Evolutionary conservation across 2,888 invertebrate species (phyloP).

Genomic region (Aspidiotus destructor): DNA sequence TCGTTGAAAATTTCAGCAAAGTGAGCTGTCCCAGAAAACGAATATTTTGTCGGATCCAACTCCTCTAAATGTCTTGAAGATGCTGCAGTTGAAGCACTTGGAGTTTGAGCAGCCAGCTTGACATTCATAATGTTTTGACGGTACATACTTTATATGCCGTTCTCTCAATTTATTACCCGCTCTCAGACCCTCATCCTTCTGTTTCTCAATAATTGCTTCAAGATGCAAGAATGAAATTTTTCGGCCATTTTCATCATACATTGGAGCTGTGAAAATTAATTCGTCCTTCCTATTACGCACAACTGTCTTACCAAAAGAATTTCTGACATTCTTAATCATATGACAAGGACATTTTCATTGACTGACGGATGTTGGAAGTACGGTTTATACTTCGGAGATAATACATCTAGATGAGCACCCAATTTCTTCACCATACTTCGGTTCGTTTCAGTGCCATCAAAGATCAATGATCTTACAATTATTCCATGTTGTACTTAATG

Average conservation of each 20-base stretch:
- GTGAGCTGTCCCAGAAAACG: background rate
- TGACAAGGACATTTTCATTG: background rate
- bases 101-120: background rate
- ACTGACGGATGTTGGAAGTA: background rate
- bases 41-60: background rate
- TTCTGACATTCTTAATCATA: background rate
- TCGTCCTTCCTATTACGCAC: background rate
- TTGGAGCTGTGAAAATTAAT: background rate
- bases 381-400: no score
- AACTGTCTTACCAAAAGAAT: background rate
- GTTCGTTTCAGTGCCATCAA: constrained; percentile 4
- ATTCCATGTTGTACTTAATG: background rate
- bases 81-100: background rate
- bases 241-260: background rate
- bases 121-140: constrained; percentile 8
- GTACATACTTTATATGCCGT: background rate
- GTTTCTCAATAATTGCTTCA: background rate
- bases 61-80: background rate
- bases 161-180: background rate
- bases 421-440: background rate
- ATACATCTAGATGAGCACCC: background rate
- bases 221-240: background rate
- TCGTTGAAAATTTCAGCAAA: background rate
- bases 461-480: background rate
- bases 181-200: background rate